Base-by-base conservation (phyloP, 2,888 invertebrate species). In the Chrysomela aeneicollis region DNA sequence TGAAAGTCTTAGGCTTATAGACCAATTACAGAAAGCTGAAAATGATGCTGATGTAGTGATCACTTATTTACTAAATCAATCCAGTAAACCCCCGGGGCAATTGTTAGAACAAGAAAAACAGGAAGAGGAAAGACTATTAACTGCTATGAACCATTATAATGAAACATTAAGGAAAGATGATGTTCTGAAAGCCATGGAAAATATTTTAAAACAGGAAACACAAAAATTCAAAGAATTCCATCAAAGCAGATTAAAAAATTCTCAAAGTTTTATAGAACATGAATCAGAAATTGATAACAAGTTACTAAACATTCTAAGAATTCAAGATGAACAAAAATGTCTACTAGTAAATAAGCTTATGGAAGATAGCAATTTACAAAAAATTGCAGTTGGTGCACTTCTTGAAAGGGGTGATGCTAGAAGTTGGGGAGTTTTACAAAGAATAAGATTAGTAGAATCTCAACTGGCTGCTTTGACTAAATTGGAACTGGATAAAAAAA, bases 381-480 rank as follows among this genome's bases (percentile, higher is more conserved):
- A 89, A 80, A 89, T 88, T 4, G 88, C 91, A 8, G 90, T 93
- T 2, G 88, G 89, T 22, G 87, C 90, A 12, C 82, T 92, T 51
- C 82, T 92, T 66, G 90, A 91, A 81, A 86, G 88, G 76, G 89
- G 90, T 68, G 92, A 92, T 82, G 87, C 91, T 6, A 87, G 89
- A 74, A 89, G 88, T 69, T 92, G 92, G 91, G 90, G 91, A 73
- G 84, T 92, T 22, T 86, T 90, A 71, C 90, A 92, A 78, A 92
- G 92, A 85, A 89, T 92, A 69, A 86, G 87, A 73, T 82, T 92
- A 63, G 90, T 92, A 49, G 91, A 92, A 72, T 84, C 85, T 10
- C 90, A 92, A 81, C 82, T 93, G 71, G 90, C 90, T 18, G 87
- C 87, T 62, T 84, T 93, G 22, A 92, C 92, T 70, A 84, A 86